phyloP scores from a whole-genome alignment of 2,888 invertebrate species.

The Hyles lineata region DNA sequence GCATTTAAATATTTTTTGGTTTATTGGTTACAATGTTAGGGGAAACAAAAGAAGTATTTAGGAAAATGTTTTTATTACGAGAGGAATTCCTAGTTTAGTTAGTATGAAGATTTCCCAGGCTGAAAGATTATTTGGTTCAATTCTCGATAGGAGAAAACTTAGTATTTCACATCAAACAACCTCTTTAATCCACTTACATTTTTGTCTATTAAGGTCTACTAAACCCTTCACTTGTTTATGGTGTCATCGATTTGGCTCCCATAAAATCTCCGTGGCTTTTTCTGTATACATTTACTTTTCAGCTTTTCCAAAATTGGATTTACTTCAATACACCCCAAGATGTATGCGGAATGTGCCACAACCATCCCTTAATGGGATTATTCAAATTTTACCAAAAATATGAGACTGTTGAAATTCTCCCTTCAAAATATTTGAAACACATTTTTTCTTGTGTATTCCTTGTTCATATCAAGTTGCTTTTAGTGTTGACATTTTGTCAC shows the following conservation, averaged over 20 bases:
- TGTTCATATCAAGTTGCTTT: background rate
- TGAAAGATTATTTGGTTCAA: too few relatives aligned
- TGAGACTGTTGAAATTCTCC: background rate
- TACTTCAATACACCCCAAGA: background rate
- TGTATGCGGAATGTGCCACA: background rate
- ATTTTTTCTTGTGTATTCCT: background rate
- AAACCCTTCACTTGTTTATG: too few relatives aligned
- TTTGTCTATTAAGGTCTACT: too few relatives aligned
- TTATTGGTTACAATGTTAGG: too few relatives aligned
- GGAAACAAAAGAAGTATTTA: background rate
- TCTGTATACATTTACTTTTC: background rate
- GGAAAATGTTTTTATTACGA: background rate
- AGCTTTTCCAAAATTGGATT: slow-evolving; percentile 1
- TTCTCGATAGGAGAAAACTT: too few relatives aligned
- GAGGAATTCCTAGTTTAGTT: too few relatives aligned
- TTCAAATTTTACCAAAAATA: slow-evolving; percentile 13
- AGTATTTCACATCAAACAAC: too few relatives aligned
- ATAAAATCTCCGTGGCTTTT: background rate
- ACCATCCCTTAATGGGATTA: background rate
- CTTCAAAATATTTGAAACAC: background rate
- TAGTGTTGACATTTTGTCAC: background rate
- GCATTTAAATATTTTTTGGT: too few relatives aligned
- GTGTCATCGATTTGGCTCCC: background rate
- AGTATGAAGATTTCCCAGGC: too few relatives aligned
- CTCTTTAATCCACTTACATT: too few relatives aligned